These are phyloP conservation scores for Phthorimaea operculella DNA, from an alignment of 1,140 invertebrate species.

Conservation along the genomic window DNA sequence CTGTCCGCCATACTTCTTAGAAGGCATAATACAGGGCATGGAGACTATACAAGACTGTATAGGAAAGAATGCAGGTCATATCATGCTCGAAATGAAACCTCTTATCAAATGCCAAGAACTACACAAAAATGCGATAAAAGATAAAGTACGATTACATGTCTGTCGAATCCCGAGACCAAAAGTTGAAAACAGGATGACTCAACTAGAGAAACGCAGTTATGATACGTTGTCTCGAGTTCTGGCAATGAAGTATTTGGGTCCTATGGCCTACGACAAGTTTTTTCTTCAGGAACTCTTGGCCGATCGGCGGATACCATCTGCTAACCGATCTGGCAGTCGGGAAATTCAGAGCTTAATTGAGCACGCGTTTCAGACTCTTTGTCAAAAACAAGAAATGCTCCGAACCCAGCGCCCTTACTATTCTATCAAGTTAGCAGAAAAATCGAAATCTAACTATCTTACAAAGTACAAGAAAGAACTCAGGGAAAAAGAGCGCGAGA, in stretches of 20 bases:
- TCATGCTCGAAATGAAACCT: conserved; percentile 10
- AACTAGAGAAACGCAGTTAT: conserved; percentile 32
- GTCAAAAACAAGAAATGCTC: conserved; percentile 38
- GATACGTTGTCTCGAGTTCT: conserved; percentile 37
- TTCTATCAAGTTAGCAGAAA: conserved; percentile 46
- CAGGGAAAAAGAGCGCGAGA: conserved; percentile 11
- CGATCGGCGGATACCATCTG: background rate
- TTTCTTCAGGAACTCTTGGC: conserved; percentile 31
- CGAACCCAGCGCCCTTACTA: conserved; percentile 44
- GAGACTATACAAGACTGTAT: conserved; percentile 25
- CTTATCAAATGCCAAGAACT: conserved; percentile 10
- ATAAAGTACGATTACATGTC: background rate
- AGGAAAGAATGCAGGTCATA: conserved; percentile 2
- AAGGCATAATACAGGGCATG: conserved; percentile 34
- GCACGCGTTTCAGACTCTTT: conserved; percentile 32
- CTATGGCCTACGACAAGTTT: conserved; percentile 41
- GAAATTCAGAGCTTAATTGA: background rate
- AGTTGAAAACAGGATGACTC: background rate
- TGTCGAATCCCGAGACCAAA: background rate
- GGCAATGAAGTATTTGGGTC: conserved; percentile 42
- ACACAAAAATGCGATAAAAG: background rate
- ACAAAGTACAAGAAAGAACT: conserved; percentile 21
- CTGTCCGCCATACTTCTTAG: conserved; percentile 42
- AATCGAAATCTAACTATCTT: conserved; percentile 23
- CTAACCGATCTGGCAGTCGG: background rate